Evolutionary conservation across 2,113 vertebrate species (phyloP).

Genomic region (Gadus chalcogrammus): DNA sequence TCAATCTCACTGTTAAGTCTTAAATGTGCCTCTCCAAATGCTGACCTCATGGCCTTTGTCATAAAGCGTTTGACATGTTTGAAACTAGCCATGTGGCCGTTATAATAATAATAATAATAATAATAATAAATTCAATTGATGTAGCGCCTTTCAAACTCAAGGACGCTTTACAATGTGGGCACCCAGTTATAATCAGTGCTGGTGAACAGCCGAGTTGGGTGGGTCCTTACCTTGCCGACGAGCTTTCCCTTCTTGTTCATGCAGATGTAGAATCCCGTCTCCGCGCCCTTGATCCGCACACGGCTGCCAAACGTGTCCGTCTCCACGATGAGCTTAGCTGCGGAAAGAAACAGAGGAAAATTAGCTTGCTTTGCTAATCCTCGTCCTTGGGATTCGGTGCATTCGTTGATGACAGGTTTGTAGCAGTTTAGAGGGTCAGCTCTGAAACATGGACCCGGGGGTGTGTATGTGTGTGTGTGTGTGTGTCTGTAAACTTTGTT

Average conservation of each 20-base stretch:
- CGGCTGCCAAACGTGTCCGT: conserved; percentile 97
- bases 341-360: conserved; percentile 22
- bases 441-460: neutral
- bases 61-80: too few species aligned
- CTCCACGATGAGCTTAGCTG: conserved; percentile 96
- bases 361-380: conserved; percentile 1
- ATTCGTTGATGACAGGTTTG: neutral
- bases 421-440: too few species aligned
- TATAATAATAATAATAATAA: too few species aligned
- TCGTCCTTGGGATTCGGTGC: neutral
- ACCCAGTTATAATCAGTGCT: neutral
- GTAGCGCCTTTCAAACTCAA: too few species aligned
- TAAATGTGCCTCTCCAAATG: too few species aligned
- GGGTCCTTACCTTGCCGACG: conserved; percentile 89
- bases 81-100: too few species aligned
- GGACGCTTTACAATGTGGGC: too few species aligned
- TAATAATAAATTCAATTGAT: too few species aligned
- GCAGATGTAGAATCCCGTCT: conserved; percentile 96
- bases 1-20: too few species aligned
- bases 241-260: conserved; percentile 98
- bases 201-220: neutral
- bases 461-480: conserved; percentile 6
- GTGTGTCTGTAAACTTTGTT: neutral
- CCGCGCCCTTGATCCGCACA: conserved; percentile 92
- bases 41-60: too few species aligned